phyloP scores from a whole-genome alignment of 2,113 vertebrate species.

The Amphiprion percula region DNA sequence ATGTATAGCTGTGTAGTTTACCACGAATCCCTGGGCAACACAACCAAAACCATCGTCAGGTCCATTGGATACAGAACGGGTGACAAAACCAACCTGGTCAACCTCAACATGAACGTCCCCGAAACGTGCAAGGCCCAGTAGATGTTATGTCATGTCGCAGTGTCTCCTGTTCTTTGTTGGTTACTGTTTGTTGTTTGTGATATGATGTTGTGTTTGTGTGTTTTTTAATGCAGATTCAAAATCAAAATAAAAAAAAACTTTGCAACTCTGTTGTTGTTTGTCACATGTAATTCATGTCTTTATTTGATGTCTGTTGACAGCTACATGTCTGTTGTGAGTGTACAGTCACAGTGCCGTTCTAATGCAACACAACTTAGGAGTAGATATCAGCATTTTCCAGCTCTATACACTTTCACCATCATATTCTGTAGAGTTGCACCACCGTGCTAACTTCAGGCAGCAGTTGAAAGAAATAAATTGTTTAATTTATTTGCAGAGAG shows the following conservation, averaged over 20 bases:
- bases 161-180: slow-evolving; percentile 68
- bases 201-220: slow-evolving; percentile 65
- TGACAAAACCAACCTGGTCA: slow-evolving; percentile 66
- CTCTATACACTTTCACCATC: neutral
- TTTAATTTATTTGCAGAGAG: neutral
- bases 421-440: neutral
- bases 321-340: slow-evolving; percentile 20
- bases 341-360: neutral
- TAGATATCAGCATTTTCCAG: neutral
- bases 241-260: slow-evolving; percentile 74
- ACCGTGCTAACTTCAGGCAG: neutral
- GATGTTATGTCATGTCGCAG: slow-evolving; percentile 56
- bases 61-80: slow-evolving; percentile 57
- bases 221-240: slow-evolving; percentile 74
- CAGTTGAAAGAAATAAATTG: neutral
- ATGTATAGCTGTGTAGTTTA: slow-evolving; percentile 79
- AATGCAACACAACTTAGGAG: neutral
- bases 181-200: slow-evolving; percentile 71
- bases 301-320: slow-evolving; percentile 6
- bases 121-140: slow-evolving; percentile 69
- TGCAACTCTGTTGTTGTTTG: slow-evolving; percentile 70
- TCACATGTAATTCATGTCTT: slow-evolving; percentile 63
- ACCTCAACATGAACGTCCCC: slow-evolving; percentile 74
- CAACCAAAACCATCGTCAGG: slow-evolving; percentile 67
- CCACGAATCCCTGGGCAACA: slow-evolving; percentile 70